These are phyloP conservation scores for Hyphantria cunea DNA, from an alignment of 1,140 invertebrate genomes.

Conservation along the genomic window DNA sequence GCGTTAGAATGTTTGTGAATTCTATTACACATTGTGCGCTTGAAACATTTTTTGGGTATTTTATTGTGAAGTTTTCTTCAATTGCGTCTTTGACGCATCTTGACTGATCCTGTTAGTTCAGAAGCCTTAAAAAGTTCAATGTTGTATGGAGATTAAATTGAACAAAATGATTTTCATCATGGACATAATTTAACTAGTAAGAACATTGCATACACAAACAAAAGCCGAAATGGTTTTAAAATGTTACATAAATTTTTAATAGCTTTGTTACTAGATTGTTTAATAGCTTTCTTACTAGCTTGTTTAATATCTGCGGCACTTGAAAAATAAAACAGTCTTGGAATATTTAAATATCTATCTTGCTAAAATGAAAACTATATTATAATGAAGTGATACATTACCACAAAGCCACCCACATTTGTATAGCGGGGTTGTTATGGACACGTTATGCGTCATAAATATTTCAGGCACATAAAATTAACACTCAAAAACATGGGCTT, in stretches of 20 bases:
- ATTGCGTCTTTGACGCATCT: slow-evolving; percentile 65
- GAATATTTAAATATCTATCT: neutral
- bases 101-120: slow-evolving; percentile 57
- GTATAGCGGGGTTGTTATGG: slow-evolving; percentile 75
- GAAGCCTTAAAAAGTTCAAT: neutral
- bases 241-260: neutral
- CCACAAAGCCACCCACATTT: slow-evolving; percentile 76
- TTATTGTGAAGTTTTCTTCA: slow-evolving; percentile 58
- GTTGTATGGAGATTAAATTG: neutral
- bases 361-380: slow-evolving; percentile 32
- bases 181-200: no score
- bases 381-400: slow-evolving; percentile 77
- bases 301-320: neutral
- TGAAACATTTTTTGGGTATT: slow-evolving; percentile 53
- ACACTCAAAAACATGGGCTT: slow-evolving; percentile 78
- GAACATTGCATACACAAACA: no score
- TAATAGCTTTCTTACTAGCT: no score
- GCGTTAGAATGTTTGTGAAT: slow-evolving; percentile 77
- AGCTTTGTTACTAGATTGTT: no score
- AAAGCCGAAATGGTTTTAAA: no score
- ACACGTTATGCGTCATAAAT: slow-evolving; percentile 80
- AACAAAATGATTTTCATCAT: neutral
- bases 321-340: no score
- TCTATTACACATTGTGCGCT: slow-evolving; percentile 76
- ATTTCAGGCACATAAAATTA: slow-evolving; percentile 81